Evolutionary conservation across 2,888 invertebrate genomes (phyloP).

Genomic region (Creontiades dilutus): DNA sequence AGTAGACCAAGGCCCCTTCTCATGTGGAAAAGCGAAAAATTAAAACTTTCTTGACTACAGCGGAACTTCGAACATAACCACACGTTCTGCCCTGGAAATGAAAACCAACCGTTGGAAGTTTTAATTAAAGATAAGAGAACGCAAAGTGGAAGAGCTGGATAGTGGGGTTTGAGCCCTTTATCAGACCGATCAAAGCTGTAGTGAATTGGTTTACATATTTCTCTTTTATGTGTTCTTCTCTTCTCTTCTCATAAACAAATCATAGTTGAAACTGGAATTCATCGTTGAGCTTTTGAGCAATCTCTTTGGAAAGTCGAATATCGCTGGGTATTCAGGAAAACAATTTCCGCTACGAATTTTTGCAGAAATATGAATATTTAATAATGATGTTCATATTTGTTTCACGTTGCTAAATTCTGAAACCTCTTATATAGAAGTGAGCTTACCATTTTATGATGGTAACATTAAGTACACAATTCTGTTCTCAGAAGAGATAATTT

Average conservation of each 20-base stretch:
- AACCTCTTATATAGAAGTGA: too few relatives aligned
- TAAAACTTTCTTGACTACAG: too few relatives aligned
- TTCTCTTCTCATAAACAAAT: neutral
- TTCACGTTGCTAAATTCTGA: too few relatives aligned
- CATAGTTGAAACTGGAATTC: too few relatives aligned
- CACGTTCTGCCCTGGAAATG: neutral
- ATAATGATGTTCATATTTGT: too few relatives aligned
- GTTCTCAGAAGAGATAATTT: too few relatives aligned
- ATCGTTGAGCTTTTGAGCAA: too few relatives aligned
- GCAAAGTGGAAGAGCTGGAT: neutral
- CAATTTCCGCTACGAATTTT: neutral
- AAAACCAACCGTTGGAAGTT: neutral
- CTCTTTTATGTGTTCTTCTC: neutral
- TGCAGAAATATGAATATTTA: neutral
- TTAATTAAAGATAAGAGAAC: neutral
- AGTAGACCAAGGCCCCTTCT: too few relatives aligned
- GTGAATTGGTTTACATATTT: neutral
- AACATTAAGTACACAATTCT: too few relatives aligned
- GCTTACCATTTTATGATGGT: too few relatives aligned
- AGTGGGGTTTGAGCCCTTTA: neutral
- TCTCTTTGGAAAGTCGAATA: neutral
- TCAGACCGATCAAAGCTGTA: neutral
- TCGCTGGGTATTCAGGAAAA: neutral
- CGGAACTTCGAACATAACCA: neutral
- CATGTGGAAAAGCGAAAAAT: too few relatives aligned